Evolutionary conservation across 2,797 vertebrate genomes (phyloP), one percentile per base, ranked within the genome.

Genomic region (Fistularia tabacaria): DNA sequence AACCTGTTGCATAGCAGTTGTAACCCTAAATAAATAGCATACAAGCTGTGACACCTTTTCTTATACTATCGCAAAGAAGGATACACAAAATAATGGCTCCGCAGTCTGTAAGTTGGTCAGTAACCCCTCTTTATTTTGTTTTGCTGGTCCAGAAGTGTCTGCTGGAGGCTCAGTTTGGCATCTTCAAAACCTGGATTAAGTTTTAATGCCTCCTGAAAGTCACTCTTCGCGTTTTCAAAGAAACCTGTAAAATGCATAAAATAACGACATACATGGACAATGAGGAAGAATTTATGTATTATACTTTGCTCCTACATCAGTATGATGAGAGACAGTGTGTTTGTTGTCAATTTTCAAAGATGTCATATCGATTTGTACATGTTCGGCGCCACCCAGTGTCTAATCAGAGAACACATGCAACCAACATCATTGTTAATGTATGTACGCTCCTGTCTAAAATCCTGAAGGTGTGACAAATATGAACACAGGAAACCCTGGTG

Each of bases 181-280:
- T 99, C 95, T 88, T 94, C 89, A 87, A 99, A 99, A 51, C 84
- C 76, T 36, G 92, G 90, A 69, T 97, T 97, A 76, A 98, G 80
- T 37, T 92, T 87, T 71, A 99, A 77, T 1, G 82, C 93, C 71
- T 88, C 94, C 73, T 88, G 90, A 84, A 98, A 98, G 85, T 99
- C 96, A 43, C 77, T 83, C 62, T 93, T 84, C n/a, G 96, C 95
- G 6, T 96, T 89, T 7, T 97, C 90, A 62, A 93, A 99, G 82
- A 91, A 93, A 46, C 95, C 97, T 98, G 71, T 1, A 66, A 66
- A 64, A 11, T 36, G 61, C 14, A 41, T 10, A 64, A 62, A 10
- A 15, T 13, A 48, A 43, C 1, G 42, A 43, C 10, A 11, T 11
- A 10, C 12, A 43, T 11, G 3, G 12, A 11, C 12, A 11, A 11